These are phyloP conservation scores for Pegoplata infirma DNA, from an alignment of 2,888 invertebrate genomes.

Conservation along the genomic window DNA sequence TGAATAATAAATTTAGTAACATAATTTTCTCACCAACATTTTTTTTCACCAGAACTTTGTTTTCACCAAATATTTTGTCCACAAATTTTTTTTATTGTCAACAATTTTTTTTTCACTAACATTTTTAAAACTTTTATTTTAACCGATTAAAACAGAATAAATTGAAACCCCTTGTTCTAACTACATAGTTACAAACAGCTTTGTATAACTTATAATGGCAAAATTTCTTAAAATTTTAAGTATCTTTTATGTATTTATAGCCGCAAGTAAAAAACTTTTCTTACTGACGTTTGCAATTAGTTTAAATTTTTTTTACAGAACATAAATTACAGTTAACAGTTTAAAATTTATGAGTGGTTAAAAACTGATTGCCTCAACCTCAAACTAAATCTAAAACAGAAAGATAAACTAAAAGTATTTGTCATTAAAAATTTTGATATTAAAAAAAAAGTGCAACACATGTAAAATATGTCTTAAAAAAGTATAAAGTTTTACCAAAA, in stretches of 20 bases:
- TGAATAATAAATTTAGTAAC: too few species aligned
- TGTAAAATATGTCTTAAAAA: constrained; percentile 46
- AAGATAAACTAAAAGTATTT: constrained; percentile 18
- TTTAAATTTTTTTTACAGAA: constrained; percentile 59
- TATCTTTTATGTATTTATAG: constrained; percentile 59
- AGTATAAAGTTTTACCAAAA: too few species aligned
- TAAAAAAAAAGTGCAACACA: constrained; percentile 1
- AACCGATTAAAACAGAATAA: too few species aligned
- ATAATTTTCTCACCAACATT: too few species aligned
- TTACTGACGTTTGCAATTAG: constrained; percentile 67
- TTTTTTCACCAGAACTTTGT: too few species aligned
- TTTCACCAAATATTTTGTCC: too few species aligned
- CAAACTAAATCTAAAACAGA: background rate
- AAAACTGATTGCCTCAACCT: constrained; percentile 51
- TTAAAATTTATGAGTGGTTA: constrained; percentile 65
- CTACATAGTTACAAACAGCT: too few species aligned
- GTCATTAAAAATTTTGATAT: constrained; percentile 20
- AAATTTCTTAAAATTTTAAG: constrained; percentile 20
- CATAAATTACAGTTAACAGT: constrained; percentile 67
- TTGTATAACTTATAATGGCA: constrained; percentile 49
- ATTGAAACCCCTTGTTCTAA: too few species aligned
- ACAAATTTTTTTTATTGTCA: too few species aligned
- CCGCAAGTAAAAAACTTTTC: constrained; percentile 66
- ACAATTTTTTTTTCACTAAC: too few species aligned
- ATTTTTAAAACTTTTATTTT: too few species aligned